Evolutionary conservation across 2,113 vertebrate species (phyloP), one percentile per base, ranked within the genome.

Genomic region (Odontophorus gujanensis): DNA sequence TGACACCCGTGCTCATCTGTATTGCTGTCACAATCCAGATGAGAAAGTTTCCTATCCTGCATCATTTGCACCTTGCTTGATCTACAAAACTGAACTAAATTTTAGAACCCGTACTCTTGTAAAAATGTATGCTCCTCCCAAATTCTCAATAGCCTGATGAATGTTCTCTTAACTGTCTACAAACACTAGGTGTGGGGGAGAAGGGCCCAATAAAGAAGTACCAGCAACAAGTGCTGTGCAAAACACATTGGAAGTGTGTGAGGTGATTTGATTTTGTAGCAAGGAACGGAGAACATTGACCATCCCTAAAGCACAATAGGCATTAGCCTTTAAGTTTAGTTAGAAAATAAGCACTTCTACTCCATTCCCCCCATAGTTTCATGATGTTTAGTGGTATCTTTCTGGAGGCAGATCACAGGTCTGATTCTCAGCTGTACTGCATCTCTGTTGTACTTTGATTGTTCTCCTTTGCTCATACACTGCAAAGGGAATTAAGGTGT

Each of bases 401-500:
- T 83, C 45, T 73, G 82, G 30, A 80, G 68, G 58, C 20, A 45
- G 12, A 77, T 85, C 28, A 47, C 20, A 13, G 32, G 47, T 30
- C 32, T 86, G 40, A 77, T 81, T 84, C 38, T 65, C 25, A 92
- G 59, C 21, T 34, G 26, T 57, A 43, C 3, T 65, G 47, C 58
- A 68, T 51, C 48, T 85, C 30, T 55, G 4, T 40, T 6, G 1
- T 51, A 74, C 28, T 79, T 88, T n/a, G 55, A 57, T 57, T 40
- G 38, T 80, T 88, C 77, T 63, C 38, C 38, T 87, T 85, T 88
- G 47, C 22, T 92, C 9, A 28, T 43, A 36, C 28, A 61, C 36
- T 84, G 20, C 25, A 75, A 86, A 61, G 15, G 26, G n/a, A 92
- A 57, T 77, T 86, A 42, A 88, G 25, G 61, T 78, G 15, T 68